Conservation (phyloP, 2,797 vertebrate genomes). For the Lophura swinhoii region DNA sequence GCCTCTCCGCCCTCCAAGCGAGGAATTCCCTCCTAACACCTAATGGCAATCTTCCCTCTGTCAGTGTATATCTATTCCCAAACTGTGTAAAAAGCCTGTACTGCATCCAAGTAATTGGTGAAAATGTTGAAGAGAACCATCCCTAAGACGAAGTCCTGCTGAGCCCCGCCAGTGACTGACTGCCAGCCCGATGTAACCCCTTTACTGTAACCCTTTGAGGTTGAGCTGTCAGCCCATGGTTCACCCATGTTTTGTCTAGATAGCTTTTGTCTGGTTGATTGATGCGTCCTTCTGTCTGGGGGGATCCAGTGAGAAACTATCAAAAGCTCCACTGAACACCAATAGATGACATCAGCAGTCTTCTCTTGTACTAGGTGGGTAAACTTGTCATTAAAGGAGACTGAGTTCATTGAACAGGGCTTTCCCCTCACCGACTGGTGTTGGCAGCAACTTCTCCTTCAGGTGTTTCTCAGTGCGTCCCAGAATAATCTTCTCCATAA, state of each 20-base stretch:
- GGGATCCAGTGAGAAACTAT: not conserved
- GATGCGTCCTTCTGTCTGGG: not conserved
- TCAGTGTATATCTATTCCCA: too few species aligned
- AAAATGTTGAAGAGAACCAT: not conserved
- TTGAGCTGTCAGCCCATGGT: not conserved
- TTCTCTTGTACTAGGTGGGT: not conserved
- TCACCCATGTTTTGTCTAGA: not conserved
- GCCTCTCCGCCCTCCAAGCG: too few species aligned
- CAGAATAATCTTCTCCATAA: not conserved
- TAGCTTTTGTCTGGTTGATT: not conserved
- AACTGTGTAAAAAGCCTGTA: too few species aligned
- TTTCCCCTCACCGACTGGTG: not conserved
- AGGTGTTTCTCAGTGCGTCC: not conserved
- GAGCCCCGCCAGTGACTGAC: too few species aligned
- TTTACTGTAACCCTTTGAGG: not conserved
- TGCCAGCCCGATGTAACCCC: not conserved
- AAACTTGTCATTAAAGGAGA: not conserved
- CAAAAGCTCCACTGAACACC: not conserved
- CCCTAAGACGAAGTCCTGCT: too few species aligned
- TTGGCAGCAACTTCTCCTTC: not conserved
- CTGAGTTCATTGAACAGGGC: not conserved
- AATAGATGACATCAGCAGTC: not conserved
- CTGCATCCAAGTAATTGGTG: not conserved
- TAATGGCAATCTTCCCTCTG: too few species aligned
- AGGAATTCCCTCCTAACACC: too few species aligned